phyloP scores from a whole-genome alignment of 2,797 vertebrate genomes.

The Tokudaia tokunoshimensis region DNA sequence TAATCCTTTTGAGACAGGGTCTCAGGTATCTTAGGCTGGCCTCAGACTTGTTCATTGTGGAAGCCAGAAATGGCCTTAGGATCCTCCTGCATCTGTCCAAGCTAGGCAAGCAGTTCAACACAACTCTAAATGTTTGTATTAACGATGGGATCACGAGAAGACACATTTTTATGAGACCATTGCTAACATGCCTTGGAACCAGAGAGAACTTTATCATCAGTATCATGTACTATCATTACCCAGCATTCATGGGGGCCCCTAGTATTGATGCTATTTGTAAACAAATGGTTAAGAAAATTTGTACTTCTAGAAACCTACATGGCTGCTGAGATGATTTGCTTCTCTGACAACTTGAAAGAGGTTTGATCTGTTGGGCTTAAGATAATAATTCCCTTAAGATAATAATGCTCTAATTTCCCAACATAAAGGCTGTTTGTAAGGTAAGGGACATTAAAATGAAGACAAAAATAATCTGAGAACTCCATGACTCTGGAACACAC shows the following conservation, averaged over 20 bases:
- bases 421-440: conserved; percentile 74
- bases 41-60: not conserved
- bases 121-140: not conserved
- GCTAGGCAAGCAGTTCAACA: not conserved
- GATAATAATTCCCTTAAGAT: conserved; percentile 81
- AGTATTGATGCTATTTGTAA: not conserved
- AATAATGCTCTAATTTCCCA: conserved; percentile 49
- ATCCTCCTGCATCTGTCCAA: not conserved
- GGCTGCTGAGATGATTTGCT: conserved; percentile 68
- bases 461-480: conserved; percentile 56
- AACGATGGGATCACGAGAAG: conserved; percentile 32
- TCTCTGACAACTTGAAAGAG: conserved; percentile 71
- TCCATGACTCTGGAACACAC: conserved; percentile 7
- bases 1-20: not conserved
- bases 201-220: not conserved
- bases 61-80: not conserved
- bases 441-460: conserved; percentile 61
- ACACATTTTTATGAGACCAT: not conserved
- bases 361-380: conserved; percentile 80
- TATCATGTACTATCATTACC: not conserved
- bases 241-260: not conserved
- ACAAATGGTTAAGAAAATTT: not conserved
- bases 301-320: conserved; percentile 60
- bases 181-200: not conserved
- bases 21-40: not conserved